Conservation (phyloP, 1,140 invertebrate genomes). For the Drosophila ironensis region DNA sequence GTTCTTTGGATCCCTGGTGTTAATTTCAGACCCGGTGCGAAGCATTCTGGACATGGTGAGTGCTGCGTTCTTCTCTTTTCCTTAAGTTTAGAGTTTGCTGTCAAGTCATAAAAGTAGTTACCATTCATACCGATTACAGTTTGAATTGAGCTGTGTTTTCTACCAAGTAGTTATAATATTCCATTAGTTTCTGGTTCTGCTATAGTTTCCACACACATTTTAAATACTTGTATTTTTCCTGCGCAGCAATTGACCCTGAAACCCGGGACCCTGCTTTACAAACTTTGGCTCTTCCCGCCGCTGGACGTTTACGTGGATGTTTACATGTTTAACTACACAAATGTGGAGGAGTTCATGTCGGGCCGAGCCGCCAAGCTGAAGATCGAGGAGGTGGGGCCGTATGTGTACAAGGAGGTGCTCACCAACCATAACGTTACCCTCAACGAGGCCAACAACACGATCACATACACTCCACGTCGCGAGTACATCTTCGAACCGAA, state of each 20-base stretch:
- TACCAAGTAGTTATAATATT: too few species aligned
- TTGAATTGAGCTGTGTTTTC: too few species aligned
- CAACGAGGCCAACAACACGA: conserved; percentile 87
- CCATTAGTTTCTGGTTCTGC: too few species aligned
- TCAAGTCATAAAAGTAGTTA: too few species aligned
- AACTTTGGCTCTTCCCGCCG: conserved; percentile 87
- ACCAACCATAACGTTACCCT: conserved; percentile 86
- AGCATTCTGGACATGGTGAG: conserved; percentile 83
- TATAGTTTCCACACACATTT: too few species aligned
- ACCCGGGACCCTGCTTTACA: conserved; percentile 84
- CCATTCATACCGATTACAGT: too few species aligned
- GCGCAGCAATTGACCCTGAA: conserved; percentile 84
- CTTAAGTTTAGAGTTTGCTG: too few species aligned
- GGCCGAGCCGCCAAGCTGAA: conserved; percentile 87
- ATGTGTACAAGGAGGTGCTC: conserved; percentile 91
- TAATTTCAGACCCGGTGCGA: conserved; percentile 83
- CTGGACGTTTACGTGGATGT: conserved; percentile 87
- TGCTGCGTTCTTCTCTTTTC: too few species aligned
- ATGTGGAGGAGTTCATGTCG: conserved; percentile 87
- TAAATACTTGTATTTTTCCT: too few species aligned
- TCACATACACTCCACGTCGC: conserved; percentile 88
- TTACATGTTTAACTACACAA: conserved; percentile 94
- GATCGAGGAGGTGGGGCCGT: conserved; percentile 91
- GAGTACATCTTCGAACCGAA: conserved; percentile 86
- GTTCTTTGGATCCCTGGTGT: conserved; percentile 82